Evolutionary conservation across 1,140 invertebrate species (phyloP).

Genomic region (Aphelenchoides avenae): DNA sequence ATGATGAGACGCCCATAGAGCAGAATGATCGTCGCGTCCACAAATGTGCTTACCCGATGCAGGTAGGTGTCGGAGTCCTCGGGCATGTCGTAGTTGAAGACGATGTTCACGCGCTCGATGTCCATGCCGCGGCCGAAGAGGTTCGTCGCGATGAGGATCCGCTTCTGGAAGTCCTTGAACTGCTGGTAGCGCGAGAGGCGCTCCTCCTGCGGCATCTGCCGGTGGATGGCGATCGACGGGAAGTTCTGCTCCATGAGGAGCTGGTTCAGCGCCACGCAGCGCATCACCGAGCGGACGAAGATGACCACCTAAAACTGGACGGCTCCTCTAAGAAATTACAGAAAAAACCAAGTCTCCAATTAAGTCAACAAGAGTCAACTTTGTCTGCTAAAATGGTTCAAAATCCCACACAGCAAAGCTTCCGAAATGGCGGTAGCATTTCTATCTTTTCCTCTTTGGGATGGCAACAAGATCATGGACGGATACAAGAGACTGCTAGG

Average conservation of each 20-base stretch:
- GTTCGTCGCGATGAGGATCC: conserved; percentile 96
- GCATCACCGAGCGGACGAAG: conserved; percentile 96
- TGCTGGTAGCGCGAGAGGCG: conserved; percentile 85
- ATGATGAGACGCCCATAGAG: too few relatives aligned
- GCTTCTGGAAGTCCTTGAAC: conserved; percentile 99
- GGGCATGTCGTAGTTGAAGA: conserved; percentile 99
- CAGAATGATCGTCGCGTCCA: too few relatives aligned
- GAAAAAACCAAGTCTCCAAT: not conserved
- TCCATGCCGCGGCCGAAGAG: conserved; percentile 96
- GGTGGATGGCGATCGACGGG: conserved; percentile 96
- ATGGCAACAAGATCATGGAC: not conserved
- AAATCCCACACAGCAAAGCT: not conserved
- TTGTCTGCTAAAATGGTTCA: not conserved
- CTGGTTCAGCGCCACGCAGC: conserved; percentile 91
- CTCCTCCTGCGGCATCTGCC: conserved; percentile 97
- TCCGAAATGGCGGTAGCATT: not conserved
- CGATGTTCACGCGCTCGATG: conserved; percentile 93
- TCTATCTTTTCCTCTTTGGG: not conserved
- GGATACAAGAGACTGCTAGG: not conserved
- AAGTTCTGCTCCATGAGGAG: conserved; percentile 98
- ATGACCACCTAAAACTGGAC: conserved; percentile 68
- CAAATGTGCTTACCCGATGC: conserved; percentile 81
- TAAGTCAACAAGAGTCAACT: not conserved
- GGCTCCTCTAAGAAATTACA: conserved; percentile 2
- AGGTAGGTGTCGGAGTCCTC: conserved; percentile 99